These are phyloP conservation scores for Cassiopea xamachana DNA, from an alignment of 30 jellyfish, hydroid and myxozoan genomes.

Conservation along the genomic window DNA sequence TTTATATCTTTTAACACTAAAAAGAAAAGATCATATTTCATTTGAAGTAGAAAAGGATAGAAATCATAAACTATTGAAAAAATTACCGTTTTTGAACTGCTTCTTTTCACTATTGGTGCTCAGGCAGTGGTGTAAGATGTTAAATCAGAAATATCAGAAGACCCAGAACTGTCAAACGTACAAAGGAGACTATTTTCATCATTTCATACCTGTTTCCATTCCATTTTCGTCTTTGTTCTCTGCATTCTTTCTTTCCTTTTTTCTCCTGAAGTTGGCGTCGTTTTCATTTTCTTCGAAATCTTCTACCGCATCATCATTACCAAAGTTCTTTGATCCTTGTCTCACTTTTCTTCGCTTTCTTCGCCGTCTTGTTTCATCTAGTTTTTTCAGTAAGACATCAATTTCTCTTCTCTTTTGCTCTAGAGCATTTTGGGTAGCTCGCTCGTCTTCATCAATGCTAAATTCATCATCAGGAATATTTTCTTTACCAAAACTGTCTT, in stretches of 20 bases:
- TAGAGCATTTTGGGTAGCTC: slow-evolving; percentile 50
- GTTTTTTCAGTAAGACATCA: slow-evolving; percentile 46
- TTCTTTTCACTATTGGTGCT: no score
- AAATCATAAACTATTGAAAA: no score
- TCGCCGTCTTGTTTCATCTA: slow-evolving; percentile 53
- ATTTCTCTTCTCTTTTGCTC: slow-evolving; percentile 61
- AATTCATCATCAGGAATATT: slow-evolving; percentile 8
- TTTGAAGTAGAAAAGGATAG: no score
- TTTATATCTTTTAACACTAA: no score
- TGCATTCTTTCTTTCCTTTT: neutral
- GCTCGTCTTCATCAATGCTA: slow-evolving; percentile 44
- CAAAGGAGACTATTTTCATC: neutral
- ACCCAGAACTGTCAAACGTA: neutral
- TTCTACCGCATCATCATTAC: neutral
- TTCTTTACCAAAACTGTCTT: neutral
- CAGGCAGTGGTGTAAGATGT: neutral
- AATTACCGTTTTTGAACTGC: no score
- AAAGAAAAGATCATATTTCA: no score
- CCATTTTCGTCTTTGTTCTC: slow-evolving; percentile 4
- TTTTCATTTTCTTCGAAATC: slow-evolving; percentile 36
- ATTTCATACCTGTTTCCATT: slow-evolving; percentile 23
- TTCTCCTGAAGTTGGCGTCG: neutral
- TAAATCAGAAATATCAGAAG: neutral
- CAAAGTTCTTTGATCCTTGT: slow-evolving; percentile 1
- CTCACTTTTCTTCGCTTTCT: slow-evolving; percentile 45